These are phyloP conservation scores for Holothuria scabra DNA, from an alignment of 53 echinoderm and acorn worm genomes.

Conservation along the genomic window DNA sequence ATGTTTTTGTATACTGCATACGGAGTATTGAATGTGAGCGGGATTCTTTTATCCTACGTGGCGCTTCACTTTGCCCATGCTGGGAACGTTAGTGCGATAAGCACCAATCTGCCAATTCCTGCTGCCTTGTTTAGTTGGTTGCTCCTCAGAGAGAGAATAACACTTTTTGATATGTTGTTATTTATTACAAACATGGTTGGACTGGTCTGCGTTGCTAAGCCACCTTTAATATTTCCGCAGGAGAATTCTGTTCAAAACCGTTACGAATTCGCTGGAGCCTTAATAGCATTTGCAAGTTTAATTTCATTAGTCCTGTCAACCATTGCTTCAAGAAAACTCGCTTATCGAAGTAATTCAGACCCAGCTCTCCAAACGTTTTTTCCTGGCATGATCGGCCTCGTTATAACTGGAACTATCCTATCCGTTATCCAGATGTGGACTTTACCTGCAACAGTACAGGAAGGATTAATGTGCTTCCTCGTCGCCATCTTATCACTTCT, in stretches of 20 bases:
- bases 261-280: neutral
- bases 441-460: neutral
- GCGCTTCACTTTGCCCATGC: neutral
- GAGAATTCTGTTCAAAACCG: neutral
- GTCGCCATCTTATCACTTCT: neutral
- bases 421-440: neutral
- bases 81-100: neutral
- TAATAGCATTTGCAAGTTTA: neutral
- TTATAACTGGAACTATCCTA: neutral
- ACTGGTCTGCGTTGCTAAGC: neutral
- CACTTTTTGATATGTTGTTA: neutral
- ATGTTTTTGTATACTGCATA: neutral
- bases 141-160: neutral
- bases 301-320: neutral
- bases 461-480: neutral
- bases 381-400: neutral
- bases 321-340: neutral
- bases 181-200: neutral
- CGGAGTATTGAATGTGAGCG: neutral
- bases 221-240: neutral
- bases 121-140: neutral
- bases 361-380: neutral
- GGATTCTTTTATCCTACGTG: neutral
- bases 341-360: neutral
- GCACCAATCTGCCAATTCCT: constrained; percentile 3